These are phyloP conservation scores for Tethea ocularis DNA, from an alignment of 2,888 invertebrate species.

Conservation along the genomic window DNA sequence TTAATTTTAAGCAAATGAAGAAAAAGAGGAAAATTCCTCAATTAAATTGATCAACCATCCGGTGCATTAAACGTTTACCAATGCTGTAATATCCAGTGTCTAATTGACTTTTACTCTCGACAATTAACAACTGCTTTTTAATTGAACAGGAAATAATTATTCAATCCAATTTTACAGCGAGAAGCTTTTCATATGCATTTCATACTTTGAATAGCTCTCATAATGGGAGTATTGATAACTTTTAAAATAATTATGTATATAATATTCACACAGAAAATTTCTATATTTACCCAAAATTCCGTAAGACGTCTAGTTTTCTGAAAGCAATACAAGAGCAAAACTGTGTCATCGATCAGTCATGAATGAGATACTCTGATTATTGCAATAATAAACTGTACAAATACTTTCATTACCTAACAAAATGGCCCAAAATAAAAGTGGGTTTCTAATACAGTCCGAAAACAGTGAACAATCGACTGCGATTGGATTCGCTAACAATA, in stretches of 20 bases:
- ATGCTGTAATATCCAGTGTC: slow-evolving; percentile 34
- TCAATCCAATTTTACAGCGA: slow-evolving; percentile 35
- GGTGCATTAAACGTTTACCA: slow-evolving; percentile 32
- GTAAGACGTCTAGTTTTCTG: neutral
- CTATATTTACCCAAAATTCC: no score
- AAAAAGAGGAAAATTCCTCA: neutral
- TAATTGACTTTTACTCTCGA: slow-evolving; percentile 67
- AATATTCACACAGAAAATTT: no score
- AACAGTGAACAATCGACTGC: slow-evolving; percentile 22
- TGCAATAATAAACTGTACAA: neutral
- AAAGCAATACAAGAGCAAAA: neutral
- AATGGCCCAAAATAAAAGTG: slow-evolving; percentile 4
- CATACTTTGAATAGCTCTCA: no score
- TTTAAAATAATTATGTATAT: no score
- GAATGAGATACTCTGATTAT: neutral
- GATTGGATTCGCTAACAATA: slow-evolving; percentile 53
- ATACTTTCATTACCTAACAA: slow-evolving; percentile 3
- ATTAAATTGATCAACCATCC: slow-evolving; percentile 24
- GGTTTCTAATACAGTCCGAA: slow-evolving; percentile 10
- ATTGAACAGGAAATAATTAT: slow-evolving; percentile 63
- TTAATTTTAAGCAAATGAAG: neutral
- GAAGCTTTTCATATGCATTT: neutral
- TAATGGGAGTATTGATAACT: no score
- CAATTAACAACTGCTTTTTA: slow-evolving; percentile 60
- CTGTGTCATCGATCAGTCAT: neutral